A percentile compares a stretch with the other conserved stretches of the same genome.
These are phyloP conservation scores for Megaustenia siamemsis DNA, from an alignment of 2,888 invertebrate species.

Conservation along the genomic window DNA sequence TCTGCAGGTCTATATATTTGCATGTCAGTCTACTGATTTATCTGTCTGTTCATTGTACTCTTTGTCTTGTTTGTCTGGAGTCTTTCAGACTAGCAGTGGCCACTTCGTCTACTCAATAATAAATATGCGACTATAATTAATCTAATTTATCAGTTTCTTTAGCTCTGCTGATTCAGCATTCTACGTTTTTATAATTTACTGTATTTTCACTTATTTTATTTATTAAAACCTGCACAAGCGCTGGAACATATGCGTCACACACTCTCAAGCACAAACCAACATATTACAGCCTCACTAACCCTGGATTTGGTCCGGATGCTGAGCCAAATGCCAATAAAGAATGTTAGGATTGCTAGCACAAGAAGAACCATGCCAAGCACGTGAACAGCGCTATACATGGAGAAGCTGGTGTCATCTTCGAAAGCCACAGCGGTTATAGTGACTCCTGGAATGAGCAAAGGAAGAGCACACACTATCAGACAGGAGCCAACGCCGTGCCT, in stretches of 20 bases:
- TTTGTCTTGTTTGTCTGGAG: too few relatives aligned
- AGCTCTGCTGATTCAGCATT: too few relatives aligned
- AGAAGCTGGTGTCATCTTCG: conserved; percentile 59
- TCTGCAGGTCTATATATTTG: too few relatives aligned
- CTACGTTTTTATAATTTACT: too few relatives aligned
- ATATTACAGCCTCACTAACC: conserved; percentile 23
- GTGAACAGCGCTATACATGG: conserved; percentile 61
- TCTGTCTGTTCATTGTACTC: too few relatives aligned
- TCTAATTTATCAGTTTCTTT: too few relatives aligned
- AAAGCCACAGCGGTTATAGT: conserved; percentile 65
- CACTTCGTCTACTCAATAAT: too few relatives aligned
- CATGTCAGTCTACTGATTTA: too few relatives aligned
- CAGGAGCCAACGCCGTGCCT: conserved; percentile 60
- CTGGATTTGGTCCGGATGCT: conserved; percentile 47
- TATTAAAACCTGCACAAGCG: too few relatives aligned
- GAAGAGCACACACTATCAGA: conserved; percentile 65
- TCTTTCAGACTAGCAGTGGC: too few relatives aligned
- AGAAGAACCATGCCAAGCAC: conserved; percentile 59
- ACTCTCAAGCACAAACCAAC: background rate
- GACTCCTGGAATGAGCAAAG: conserved; percentile 64
- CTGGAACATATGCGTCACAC: background rate
- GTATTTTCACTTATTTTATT: too few relatives aligned
- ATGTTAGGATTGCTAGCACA: conserved; percentile 45
- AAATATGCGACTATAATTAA: too few relatives aligned
- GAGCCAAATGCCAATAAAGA: conserved; percentile 55